These are phyloP conservation scores for Arvicanthis niloticus DNA, from an alignment of 2,113 vertebrate genomes.

Conservation along the genomic window DNA sequence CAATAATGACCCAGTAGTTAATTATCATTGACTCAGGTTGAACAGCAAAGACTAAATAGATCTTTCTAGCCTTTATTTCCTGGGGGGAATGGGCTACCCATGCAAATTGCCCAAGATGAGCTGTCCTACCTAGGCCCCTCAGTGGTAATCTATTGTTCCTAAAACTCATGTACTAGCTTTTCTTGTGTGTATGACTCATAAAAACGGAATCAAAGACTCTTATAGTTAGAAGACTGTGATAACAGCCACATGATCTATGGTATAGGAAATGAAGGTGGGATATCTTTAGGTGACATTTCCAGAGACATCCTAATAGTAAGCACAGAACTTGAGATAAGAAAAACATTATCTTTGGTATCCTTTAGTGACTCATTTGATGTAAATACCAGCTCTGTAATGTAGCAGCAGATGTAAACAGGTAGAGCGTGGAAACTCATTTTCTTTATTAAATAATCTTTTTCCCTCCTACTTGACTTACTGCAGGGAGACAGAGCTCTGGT, in stretches of 20 bases:
- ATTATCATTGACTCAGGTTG: not conserved
- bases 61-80: not conserved
- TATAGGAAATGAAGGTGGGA: not conserved
- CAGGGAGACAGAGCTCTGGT: not conserved
- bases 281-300: not conserved
- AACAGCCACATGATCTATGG: not conserved
- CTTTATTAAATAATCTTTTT: not conserved
- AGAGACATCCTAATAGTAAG: not conserved
- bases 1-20: not conserved
- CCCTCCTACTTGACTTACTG: not conserved
- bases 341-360: not conserved
- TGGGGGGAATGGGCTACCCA: not conserved
- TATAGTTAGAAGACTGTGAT: not conserved
- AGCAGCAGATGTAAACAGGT: not conserved
- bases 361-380: not conserved
- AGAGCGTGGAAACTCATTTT: not conserved
- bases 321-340: conserved; percentile 25
- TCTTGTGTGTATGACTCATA: not conserved
- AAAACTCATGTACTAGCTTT: not conserved
- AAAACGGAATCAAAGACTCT: not conserved
- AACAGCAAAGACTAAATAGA: too few relatives aligned
- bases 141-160: not conserved
- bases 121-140: not conserved
- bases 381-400: not conserved
- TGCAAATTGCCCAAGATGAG: not conserved